These are phyloP conservation scores for Choristoneura rosaceana DNA, from an alignment of 2,888 invertebrate genomes.

Conservation along the genomic window DNA sequence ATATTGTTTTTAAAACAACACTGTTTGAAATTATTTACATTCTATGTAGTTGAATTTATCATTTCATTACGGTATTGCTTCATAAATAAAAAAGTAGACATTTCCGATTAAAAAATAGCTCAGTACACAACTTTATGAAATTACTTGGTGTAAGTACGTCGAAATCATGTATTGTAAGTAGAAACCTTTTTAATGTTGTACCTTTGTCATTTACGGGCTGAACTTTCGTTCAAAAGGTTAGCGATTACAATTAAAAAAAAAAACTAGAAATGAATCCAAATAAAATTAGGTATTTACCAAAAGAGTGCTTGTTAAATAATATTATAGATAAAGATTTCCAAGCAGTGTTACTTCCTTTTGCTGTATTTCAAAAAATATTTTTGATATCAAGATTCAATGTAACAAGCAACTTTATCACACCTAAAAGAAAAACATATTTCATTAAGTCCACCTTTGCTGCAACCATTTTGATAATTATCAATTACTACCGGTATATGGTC, in stretches of 20 bases:
- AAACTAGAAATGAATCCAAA: neutral
- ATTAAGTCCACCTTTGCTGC: neutral
- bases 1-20: no score
- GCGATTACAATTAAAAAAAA: neutral
- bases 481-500: neutral
- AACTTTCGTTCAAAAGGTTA: neutral
- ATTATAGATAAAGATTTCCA: slow-evolving; percentile 9
- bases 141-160: neutral
- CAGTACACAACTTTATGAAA: neutral
- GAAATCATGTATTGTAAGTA: no score
- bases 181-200: neutral
- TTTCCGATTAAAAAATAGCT: no score
- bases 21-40: no score
- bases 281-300: neutral
- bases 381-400: neutral
- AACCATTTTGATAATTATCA: neutral
- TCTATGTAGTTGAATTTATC: no score
- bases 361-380: neutral
- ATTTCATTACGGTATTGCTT: no score
- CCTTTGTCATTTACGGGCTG: neutral
- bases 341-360: neutral
- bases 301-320: slow-evolving; percentile 4
- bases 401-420: slow-evolving; percentile 2
- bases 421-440: neutral
- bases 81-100: no score